Evolutionary conservation across 1,140 invertebrate species (phyloP), one percentile per base, ranked within the genome.

Genomic region (Megalopta genalis): DNA sequence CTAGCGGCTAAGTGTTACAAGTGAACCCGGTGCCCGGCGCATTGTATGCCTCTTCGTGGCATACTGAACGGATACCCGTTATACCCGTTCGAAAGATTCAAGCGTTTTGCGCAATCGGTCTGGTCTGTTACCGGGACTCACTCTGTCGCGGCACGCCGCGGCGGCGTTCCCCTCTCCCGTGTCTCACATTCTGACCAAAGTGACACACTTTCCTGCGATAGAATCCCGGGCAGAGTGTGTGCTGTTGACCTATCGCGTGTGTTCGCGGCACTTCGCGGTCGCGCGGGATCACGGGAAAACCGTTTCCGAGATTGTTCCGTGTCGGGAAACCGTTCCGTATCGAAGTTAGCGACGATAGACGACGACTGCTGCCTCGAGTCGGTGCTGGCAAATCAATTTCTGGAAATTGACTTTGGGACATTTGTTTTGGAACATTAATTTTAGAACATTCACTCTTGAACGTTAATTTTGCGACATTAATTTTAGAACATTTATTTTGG

Each of bases 131-230:
- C 62, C 69, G 62, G 63, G 63, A 63, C 9, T 21, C 21, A 16
- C 16, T 52, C 49, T 18, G 8, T 18, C 49, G 12, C 39, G 39
- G 39, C 39, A 6, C 39, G 12, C 42, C 32, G 32, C 32, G 32
- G 14, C 3, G 21, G n/a, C n/a, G n/a, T n/a, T n/a, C n/a, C n/a
- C 54, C n/a, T 9, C n/a, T n/a, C 18, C 54, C 21, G 21, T 54
- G 54, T 57, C 68, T n/a, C 68, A 2, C 59, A 62, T 80, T 80
- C 70, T 79, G 65, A 74, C 73, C 78, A 77, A 78, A 63, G 74
- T 66, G 84, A 85, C 79, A 85, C 59, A 85, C 83, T 85, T 85
- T 81, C 77, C 60, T 78, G 68, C 66, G 37, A 68, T 76, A 84
- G 74, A 85, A 74, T 67, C 46, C 79, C 65, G 54, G 63, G 60